Percentiles rank a stretch among this genome's conserved stretches.
phyloP scores from a whole-genome alignment of 2,888 invertebrate species.

The Papilio elwesi region DNA sequence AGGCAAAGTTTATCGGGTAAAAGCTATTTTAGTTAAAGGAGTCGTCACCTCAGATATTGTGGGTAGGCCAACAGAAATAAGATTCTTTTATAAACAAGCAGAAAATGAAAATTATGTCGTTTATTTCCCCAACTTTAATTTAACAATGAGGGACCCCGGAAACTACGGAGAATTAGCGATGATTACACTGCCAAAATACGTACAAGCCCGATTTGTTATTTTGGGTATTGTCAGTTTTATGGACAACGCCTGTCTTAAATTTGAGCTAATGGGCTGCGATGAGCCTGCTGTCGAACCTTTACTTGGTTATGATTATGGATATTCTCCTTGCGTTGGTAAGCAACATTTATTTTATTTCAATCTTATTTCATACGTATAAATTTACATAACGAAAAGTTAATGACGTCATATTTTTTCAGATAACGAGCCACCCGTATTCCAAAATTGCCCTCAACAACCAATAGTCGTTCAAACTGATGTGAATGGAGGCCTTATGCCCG shows the following conservation, averaged over 20 bases:
- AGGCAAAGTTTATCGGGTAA: conserved; percentile 95
- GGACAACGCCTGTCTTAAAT: conserved; percentile 97
- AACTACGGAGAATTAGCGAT: conserved; percentile 97
- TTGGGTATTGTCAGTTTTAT: conserved; percentile 98
- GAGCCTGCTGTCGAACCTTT: conserved; percentile 92
- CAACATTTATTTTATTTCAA: conserved; percentile 35
- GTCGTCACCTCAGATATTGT: conserved; percentile 98
- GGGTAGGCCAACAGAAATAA: conserved; percentile 97
- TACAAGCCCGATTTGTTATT: conserved; percentile 96
- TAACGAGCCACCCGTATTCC: conserved; percentile 98
- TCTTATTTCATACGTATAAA: neutral
- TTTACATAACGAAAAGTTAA: neutral
- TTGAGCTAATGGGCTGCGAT: conserved; percentile 98
- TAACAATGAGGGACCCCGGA: conserved; percentile 97
- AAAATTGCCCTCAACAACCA: conserved; percentile 97
- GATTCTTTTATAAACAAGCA: conserved; percentile 98
- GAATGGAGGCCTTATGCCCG: conserved; percentile 94
- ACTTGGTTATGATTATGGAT: conserved; percentile 96
- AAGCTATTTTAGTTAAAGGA: conserved; percentile 96
- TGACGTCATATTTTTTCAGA: conserved; percentile 79
- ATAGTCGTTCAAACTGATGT: conserved; percentile 94
- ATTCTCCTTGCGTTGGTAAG: conserved; percentile 95
- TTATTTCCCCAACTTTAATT: conserved; percentile 97
- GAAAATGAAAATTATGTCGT: conserved; percentile 98
- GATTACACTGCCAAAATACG: conserved; percentile 96